Evolutionary conservation across 2,113 vertebrate species (phyloP), one percentile per base, ranked within the genome.

Genomic region (Bolborhynchus lineola): DNA sequence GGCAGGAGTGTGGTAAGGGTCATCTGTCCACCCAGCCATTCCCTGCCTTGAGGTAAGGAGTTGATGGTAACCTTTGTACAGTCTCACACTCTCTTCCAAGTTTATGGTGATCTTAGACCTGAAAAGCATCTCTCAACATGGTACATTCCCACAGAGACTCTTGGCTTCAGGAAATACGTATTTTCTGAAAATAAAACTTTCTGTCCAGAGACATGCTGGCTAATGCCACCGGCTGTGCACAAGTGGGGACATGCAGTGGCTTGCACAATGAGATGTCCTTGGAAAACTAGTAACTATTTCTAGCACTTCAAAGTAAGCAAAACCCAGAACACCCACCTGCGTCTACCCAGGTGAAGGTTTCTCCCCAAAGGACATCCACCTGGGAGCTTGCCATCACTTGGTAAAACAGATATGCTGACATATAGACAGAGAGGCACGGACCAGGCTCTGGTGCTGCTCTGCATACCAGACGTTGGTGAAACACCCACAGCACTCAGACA

Each of bases 61-160:
- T 1, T 50, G 16, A 24, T 4, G 0, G 24, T 17, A 82, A 10
- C 18, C 13, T 6, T 39, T 1, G 0, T 35, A 11, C 1, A 33
- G 63, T 12, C 31, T 79, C 35, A 52, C 0, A 0, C 50, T 71
- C 50, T 41, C 19, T 63, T 49, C 46, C 3, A 0, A 5, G 37
- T 47, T 86, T 70, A 74, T 52, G 24, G n/a, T 75, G 31, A 75
- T 47, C 44, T 60, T 63, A 76, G 42, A 59, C 31, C 65, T 64
- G 52, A 86, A 88, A 87, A 0, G 1, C 12, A 49, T 52, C 60
- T 35, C 49, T 74, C 37, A 13, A 10, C 6, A 4, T 16, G 39
- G 23, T 33, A 59, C 24, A 15, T 77, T 80, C 59, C 59, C 44
- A 70, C 49, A 81, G 37, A 90, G 24, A n/a, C 21, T 65, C 37